Base-by-base conservation (phyloP, 2,113 vertebrate genomes). In the Strigops habroptila region DNA sequence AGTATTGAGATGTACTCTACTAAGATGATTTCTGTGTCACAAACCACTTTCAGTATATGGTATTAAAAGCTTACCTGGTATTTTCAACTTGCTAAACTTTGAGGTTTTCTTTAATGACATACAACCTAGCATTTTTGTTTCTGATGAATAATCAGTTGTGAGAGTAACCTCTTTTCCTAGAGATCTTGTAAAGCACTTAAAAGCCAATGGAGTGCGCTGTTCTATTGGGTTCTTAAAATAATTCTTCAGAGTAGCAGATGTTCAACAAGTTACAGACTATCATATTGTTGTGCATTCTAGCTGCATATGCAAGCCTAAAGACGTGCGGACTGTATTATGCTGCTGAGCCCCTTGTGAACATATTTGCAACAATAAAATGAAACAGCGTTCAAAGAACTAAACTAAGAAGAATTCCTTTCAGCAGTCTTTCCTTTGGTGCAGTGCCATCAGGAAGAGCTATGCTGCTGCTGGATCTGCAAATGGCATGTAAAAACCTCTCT, bases 11-110 rank as follows among this genome's bases (percentile, higher is more conserved):
- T 86, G 27, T 64, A 73, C 52, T 87, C 49, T 86, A 44, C 57
- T 60, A 53, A 70, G 77, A 91, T 76, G 91, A 93, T 90, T 93
- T 93, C 49, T 37, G 5, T 65, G 75, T 74, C 78, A 90, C 31
- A 55, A 95, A 77, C 80, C 60, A 17, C 51, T 83, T 79, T 70
- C 48, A 80, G 48, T 64, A 30, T 63, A 41, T 69, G 41, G 35
- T 78, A 57, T 69, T 82, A 92, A 93, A 86, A 86, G 18, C 49
- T 96, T 88, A 46, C 85, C 35, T 73, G n/a, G 53, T 85, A 77
- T 86, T 88, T 90, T 84, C 84, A 85, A 81, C 70, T 73, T 94
- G 35, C 59, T 95, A 78, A 96, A 82, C 39, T 90, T 70, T 37
- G 44, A 70, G 33, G n/a, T 65, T 48, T 60, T 48, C 44, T 67